A percentile compares a stretch with the other conserved stretches of the same genome.
Conservation (phyloP, 1,140 invertebrate genomes). For the Aphis craccivora region DNA sequence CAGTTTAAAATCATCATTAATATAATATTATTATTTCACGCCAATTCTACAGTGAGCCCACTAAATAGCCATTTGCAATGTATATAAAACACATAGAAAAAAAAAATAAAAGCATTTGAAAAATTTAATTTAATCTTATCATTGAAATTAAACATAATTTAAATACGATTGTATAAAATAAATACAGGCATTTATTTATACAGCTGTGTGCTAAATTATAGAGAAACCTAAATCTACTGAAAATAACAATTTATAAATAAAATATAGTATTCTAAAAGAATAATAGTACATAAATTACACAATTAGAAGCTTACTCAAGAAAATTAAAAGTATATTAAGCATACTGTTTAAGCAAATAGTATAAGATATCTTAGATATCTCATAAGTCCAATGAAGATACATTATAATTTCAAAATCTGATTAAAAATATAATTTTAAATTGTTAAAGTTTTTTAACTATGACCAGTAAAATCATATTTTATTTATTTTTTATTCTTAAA, state of each 20-base stretch:
- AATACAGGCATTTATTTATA: neutral
- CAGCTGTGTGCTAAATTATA: neutral
- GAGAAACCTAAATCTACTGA: neutral
- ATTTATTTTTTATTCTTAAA: neutral
- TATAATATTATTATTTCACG: slow-evolving; percentile 15
- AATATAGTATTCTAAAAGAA: neutral
- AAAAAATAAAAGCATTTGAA: neutral
- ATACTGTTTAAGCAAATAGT: neutral
- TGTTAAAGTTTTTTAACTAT: neutral
- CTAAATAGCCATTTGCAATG: neutral
- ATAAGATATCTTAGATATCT: neutral
- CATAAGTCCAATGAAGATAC: neutral
- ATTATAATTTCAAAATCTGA: neutral
- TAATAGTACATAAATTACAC: neutral
- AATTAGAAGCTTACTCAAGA: neutral
- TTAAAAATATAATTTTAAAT: neutral
- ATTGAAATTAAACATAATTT: neutral
- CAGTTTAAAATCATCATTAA: neutral
- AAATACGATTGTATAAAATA: neutral
- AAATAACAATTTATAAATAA: neutral
- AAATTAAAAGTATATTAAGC: neutral
- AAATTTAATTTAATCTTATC: neutral
- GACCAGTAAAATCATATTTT: neutral
- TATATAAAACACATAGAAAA: neutral
- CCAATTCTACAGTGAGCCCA: neutral